Conservation (phyloP, 2,113 vertebrate species). For the Chloropsis cyanopogon region DNA sequence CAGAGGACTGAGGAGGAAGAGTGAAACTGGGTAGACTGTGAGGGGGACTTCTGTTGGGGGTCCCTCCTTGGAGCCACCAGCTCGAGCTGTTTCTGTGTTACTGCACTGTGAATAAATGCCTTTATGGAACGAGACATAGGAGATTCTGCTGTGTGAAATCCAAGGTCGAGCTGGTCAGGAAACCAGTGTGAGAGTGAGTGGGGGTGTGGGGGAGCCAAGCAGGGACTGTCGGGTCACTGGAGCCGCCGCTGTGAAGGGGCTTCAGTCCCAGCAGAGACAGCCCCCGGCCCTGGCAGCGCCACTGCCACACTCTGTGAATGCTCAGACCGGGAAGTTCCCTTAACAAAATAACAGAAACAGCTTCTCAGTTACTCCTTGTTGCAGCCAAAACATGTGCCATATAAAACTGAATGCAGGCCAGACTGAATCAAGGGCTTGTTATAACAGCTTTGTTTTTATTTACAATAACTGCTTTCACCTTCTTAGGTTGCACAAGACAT, state of each 20-base stretch:
- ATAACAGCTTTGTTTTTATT: neutral
- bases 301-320: too few relatives aligned
- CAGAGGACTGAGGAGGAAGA: neutral
- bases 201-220: fast-evolving
- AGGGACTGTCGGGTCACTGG: fast-evolving
- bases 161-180: fast-evolving
- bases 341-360: neutral
- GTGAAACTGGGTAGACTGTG: too few relatives aligned
- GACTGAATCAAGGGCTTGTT: neutral
- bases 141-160: neutral
- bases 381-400: neutral
- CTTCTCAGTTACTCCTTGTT: neutral
- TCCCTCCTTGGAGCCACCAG: neutral
- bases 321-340: neutral
- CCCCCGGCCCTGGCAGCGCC: fast-evolving
- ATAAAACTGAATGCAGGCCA: neutral
- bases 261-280: fast-evolving
- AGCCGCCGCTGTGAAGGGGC: fast-evolving
- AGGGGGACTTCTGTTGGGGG: neutral
- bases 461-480: neutral
- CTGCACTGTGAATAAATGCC: fast-evolving
- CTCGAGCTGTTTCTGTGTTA: neutral
- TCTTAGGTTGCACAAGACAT: neutral
- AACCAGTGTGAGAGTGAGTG: neutral
- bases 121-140: fast-evolving